Evolutionary conservation across 2,113 vertebrate genomes (phyloP), one percentile per base, ranked within the genome.

Genomic region (Hemibagrus wyckioides): DNA sequence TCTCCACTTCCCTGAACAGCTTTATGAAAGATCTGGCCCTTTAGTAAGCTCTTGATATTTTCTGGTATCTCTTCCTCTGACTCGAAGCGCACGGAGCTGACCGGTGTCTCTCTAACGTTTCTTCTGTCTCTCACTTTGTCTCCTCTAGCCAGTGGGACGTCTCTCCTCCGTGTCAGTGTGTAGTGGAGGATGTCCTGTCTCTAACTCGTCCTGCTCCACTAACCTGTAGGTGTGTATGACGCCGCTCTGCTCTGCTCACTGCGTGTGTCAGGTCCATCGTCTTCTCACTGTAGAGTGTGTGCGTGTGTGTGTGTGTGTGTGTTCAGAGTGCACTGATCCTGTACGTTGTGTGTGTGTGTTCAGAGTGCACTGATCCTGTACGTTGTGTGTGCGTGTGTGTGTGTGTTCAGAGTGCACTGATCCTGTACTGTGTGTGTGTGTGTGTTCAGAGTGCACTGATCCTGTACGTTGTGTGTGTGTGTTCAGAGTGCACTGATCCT

Each of bases 141-240:
- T 69, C 89, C 92, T 85, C 80, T 84, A 92, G 84, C 57, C 87
- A 84, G 71, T 82, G 86, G 92, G 93, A 90, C 92, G 93, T 90
- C 94, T 92, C 92, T 93, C 90, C 92, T 92, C 89, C 90, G 91
- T 87, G 91, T 93, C 91, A 93, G 92, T 89, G 82, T 90, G 44
- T 92, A 92, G 91, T 87, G 92, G 95, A 96, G 94, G 94, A 97
- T 97, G 96, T 92, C 91, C 92, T 91, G 93, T 93, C 94, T 95
- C 91, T 97, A 96, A 96, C 94, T 54, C 82, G 89, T 88, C 92
- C 93, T 93, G 84, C 92, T 50, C 89, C 63, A 91, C 90, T 93
- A 95, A 91, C 94, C 91, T 92, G 90, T 96, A 90, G 96, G 96
- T 97, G 94, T 97, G 96, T 97, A 97, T 96, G 36, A 85, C 52